phyloP scores from a whole-genome alignment of 2,888 invertebrate genomes.

The Agrochola litura region DNA sequence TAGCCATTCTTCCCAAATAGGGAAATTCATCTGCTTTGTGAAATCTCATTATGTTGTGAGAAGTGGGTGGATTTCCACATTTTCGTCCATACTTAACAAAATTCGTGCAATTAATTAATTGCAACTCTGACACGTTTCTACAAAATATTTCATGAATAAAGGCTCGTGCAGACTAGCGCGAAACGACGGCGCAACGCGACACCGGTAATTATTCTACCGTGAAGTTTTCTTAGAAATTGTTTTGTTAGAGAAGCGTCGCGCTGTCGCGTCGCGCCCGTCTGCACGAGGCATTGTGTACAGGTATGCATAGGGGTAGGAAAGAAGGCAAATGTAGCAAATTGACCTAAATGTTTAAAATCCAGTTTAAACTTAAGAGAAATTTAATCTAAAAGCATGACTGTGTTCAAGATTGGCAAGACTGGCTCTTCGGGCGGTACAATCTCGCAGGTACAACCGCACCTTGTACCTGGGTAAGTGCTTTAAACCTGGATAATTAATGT shows the following conservation, averaged over 20 bases:
- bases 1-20: background rate
- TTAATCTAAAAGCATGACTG: background rate
- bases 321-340: background rate
- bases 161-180: too few species aligned
- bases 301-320: background rate
- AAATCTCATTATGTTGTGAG: background rate
- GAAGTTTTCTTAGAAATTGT: too few species aligned
- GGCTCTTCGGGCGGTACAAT: background rate
- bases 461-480: conserved; percentile 7
- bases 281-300: too few species aligned
- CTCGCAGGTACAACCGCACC: conserved; percentile 2
- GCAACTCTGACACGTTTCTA: background rate
- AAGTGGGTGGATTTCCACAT: background rate
- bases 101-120: background rate
- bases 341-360: background rate
- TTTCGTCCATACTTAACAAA: background rate
- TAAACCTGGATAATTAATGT: conserved; percentile 40
- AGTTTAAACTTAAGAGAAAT: background rate
- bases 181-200: too few species aligned
- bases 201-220: too few species aligned
- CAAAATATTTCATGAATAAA: background rate
- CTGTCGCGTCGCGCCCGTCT: too few species aligned
- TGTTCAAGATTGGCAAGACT: background rate
- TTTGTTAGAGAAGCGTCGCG: too few species aligned
- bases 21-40: background rate